These are phyloP conservation scores for Geophilus truncorum DNA, from an alignment of 2,888 invertebrate species.

Conservation along the genomic window DNA sequence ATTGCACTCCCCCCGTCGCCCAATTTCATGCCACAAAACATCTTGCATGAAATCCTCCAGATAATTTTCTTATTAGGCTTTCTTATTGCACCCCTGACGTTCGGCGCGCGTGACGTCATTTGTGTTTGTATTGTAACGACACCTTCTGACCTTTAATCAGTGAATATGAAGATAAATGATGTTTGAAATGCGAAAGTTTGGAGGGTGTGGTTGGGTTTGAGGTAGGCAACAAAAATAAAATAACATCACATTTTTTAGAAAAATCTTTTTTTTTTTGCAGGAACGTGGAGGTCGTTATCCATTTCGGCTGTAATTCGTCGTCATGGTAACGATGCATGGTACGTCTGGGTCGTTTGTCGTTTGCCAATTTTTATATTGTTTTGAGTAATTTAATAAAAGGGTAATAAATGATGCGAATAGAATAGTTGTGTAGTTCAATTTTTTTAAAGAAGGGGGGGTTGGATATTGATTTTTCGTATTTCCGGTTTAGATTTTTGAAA, in stretches of 20 bases:
- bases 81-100: not conserved
- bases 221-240: constrained; percentile 2
- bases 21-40: not conserved
- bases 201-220: not conserved
- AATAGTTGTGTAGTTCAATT: not conserved
- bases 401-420: not conserved
- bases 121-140: not conserved
- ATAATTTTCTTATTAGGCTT: not conserved
- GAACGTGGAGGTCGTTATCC: not conserved
- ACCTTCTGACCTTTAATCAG: not conserved
- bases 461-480: not conserved
- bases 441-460: not conserved
- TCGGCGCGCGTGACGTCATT: not conserved
- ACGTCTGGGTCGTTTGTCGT: too few species aligned
- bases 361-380: too few species aligned
- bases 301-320: not conserved
- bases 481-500: not conserved
- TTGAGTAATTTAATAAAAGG: not conserved
- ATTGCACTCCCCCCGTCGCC: not conserved
- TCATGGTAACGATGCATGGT: too few species aligned
- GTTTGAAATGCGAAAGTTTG: not conserved
- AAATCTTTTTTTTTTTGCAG: not conserved
- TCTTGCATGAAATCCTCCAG: not conserved
- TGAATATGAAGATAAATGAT: not conserved
- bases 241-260: not conserved